Percentiles rank a stretch among this genome's conserved stretches.
phyloP scores from a whole-genome alignment of 2,888 invertebrate genomes.

The Craniophora ligustri region DNA sequence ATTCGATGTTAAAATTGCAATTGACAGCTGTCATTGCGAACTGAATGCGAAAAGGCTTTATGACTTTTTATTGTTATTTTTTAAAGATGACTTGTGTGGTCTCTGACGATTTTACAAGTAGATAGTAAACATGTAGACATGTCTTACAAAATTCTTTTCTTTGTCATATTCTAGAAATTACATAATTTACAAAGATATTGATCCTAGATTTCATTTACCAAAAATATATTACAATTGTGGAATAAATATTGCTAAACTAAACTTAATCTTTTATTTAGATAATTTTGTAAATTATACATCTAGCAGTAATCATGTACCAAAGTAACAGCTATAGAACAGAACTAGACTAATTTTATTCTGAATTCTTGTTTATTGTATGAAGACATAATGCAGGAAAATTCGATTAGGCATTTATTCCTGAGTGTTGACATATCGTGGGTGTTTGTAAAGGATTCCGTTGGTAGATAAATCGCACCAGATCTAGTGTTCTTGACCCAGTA shows the following conservation, averaged over 20 bases:
- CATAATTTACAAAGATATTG: too few relatives aligned
- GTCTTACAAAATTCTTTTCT: too few relatives aligned
- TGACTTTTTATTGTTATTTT: slow-evolving; percentile 44
- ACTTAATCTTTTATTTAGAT: too few relatives aligned
- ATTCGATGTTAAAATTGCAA: slow-evolving; percentile 52
- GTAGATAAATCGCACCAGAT: slow-evolving; percentile 44
- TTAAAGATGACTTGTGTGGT: slow-evolving; percentile 53
- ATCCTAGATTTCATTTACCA: too few relatives aligned
- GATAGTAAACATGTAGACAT: too few relatives aligned
- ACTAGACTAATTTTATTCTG: too few relatives aligned
- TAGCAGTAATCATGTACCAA: too few relatives aligned
- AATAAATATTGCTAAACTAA: too few relatives aligned
- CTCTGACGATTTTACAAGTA: slow-evolving; percentile 21
- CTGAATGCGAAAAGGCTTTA: slow-evolving; percentile 53
- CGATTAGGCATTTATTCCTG: slow-evolving; percentile 10
- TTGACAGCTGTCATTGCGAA: slow-evolving; percentile 61
- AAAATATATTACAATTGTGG: too few relatives aligned
- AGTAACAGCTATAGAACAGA: too few relatives aligned
- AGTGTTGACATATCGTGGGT: slow-evolving; percentile 52
- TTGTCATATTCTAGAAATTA: too few relatives aligned
- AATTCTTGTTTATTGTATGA: not conserved
- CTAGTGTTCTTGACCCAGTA: slow-evolving; percentile 50
- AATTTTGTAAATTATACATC: too few relatives aligned
- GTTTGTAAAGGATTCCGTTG: slow-evolving; percentile 44
- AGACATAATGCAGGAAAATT: slow-evolving; percentile 10